These are phyloP conservation scores for Ectemnius lituratus DNA, from an alignment of 2,888 invertebrate species.

Conservation along the genomic window DNA sequence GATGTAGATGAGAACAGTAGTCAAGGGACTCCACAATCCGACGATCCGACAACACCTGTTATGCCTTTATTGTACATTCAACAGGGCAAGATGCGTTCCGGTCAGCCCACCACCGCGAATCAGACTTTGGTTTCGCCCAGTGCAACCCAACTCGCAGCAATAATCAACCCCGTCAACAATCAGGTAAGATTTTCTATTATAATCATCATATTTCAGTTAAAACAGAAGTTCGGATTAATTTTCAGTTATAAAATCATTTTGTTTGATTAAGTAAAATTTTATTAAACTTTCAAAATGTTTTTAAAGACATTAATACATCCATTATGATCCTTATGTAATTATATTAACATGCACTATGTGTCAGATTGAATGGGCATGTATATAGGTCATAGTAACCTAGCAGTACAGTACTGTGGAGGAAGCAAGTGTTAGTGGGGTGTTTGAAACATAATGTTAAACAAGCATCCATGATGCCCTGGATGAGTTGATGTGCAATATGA, in stretches of 20 bases:
- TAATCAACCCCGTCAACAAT: conserved; percentile 71
- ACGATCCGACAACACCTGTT: conserved; percentile 65
- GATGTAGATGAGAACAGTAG: conserved; percentile 65
- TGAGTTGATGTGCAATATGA: conserved; percentile 28
- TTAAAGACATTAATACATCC: conserved; percentile 21
- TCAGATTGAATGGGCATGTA: conserved; percentile 25
- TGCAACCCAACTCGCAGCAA: conserved; percentile 69
- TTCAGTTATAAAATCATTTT: background rate
- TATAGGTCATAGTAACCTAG: conserved; percentile 52
- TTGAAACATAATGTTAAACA: conserved; percentile 9
- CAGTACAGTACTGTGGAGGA: conserved; percentile 33
- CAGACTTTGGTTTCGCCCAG: conserved; percentile 67
- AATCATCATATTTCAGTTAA: background rate
- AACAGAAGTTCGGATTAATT: background rate
- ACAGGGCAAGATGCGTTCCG: conserved; percentile 69
- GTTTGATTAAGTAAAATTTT: background rate
- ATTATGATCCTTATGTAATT: conserved; percentile 46
- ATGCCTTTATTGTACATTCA: conserved; percentile 74
- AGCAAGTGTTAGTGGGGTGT: conserved; percentile 13
- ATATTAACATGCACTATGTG: conserved; percentile 22
- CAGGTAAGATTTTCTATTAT: conserved; percentile 60
- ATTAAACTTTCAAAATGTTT: background rate
- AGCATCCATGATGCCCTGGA: conserved; percentile 20
- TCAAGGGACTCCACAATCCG: conserved; percentile 56
- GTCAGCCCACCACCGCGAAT: conserved; percentile 63